These are phyloP conservation scores for Pica pica DNA, from an alignment of 2,113 vertebrate genomes.

Conservation along the genomic window DNA sequence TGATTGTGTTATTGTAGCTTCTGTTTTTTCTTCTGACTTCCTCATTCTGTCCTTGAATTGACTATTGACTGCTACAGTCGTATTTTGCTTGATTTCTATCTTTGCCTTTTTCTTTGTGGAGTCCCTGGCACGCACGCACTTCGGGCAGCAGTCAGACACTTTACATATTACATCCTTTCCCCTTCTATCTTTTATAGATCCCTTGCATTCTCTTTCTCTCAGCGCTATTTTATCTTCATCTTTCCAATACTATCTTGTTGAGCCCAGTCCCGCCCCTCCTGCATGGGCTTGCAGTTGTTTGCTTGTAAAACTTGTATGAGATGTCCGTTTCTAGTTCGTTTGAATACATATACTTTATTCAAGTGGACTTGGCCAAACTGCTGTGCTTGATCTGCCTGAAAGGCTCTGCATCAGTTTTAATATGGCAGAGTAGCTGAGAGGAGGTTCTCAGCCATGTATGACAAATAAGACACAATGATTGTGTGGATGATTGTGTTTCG, in stretches of 20 bases:
- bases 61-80: background rate
- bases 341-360: background rate
- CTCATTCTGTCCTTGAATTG: background rate
- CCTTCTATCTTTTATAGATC: background rate
- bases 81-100: background rate
- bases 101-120: background rate
- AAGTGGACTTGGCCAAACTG: background rate
- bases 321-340: accelerated
- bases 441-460: background rate
- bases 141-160: background rate
- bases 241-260: background rate
- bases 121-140: background rate
- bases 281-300: accelerated
- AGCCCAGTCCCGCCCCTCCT: background rate
- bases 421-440: background rate
- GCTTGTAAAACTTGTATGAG: background rate
- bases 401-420: background rate
- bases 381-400: background rate
- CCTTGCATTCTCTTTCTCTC: background rate
- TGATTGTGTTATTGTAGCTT: background rate
- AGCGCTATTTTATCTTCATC: background rate
- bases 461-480: background rate
- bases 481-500: background rate
- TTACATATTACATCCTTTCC: background rate
- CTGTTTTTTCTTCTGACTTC: background rate